Conservation (phyloP, 2,888 invertebrate species). For the Athrips mouffetella region DNA sequence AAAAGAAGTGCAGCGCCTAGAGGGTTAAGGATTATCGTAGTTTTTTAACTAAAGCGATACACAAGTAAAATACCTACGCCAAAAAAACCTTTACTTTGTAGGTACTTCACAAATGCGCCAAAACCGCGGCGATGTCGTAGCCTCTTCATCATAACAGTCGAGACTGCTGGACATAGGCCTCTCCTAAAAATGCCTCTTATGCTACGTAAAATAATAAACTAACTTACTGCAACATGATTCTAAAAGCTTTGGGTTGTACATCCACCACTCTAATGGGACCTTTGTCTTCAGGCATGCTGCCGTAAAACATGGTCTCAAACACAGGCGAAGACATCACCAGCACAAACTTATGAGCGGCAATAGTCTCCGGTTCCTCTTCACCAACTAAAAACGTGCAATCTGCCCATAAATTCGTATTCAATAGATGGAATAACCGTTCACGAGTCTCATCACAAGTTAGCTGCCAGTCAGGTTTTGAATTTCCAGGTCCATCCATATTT, state of each 20-base stretch:
- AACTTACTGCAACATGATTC: conserved; percentile 84
- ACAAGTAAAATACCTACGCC: too few relatives aligned
- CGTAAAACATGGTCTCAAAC: conserved; percentile 93
- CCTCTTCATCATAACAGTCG: too few relatives aligned
- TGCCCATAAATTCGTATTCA: conserved; percentile 88
- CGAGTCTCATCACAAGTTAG: conserved; percentile 82
- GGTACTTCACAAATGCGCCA: too few relatives aligned
- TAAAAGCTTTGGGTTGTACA: conserved; percentile 91
- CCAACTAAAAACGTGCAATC: conserved; percentile 92
- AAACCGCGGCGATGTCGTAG: too few relatives aligned
- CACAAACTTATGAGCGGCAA: conserved; percentile 87
- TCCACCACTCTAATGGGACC: conserved; percentile 88
- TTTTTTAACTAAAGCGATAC: too few relatives aligned
- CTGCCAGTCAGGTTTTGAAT: conserved; percentile 83
- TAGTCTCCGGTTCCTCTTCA: conserved; percentile 81
- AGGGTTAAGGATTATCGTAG: too few relatives aligned
- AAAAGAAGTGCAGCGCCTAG: too few relatives aligned
- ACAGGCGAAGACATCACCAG: conserved; percentile 93
- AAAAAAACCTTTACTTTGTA: too few relatives aligned
- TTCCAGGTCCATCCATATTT: not conserved
- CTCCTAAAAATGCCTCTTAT: too few relatives aligned
- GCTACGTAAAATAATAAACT: too few relatives aligned
- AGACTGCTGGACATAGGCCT: too few relatives aligned
- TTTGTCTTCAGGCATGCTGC: conserved; percentile 86
- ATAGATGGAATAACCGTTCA: conserved; percentile 84